Percentiles rank a stretch among this genome's conserved stretches.
Evolutionary conservation across 2,113 vertebrate genomes (phyloP).

Genomic region (Hydrochoerus hydrochaeris): DNA sequence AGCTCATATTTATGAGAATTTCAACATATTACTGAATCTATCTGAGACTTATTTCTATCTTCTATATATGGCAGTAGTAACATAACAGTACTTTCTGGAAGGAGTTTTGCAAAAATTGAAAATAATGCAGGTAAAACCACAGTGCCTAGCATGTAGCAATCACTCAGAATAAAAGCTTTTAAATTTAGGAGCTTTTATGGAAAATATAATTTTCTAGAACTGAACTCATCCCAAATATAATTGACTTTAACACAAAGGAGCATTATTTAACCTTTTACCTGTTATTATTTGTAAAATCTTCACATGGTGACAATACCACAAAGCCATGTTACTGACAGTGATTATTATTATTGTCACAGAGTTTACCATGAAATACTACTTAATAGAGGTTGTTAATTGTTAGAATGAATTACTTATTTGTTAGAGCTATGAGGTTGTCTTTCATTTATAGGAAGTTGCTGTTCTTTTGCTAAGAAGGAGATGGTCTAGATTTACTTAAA

Average conservation of each 20-base stretch:
- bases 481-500: neutral
- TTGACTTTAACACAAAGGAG: neutral
- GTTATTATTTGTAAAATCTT: neutral
- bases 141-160: neutral
- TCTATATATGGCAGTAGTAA: neutral
- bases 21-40: neutral
- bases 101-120: neutral
- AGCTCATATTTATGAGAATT: neutral
- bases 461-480: neutral
- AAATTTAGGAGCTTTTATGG: neutral
- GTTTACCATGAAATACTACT: neutral
- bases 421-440: neutral
- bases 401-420: neutral
- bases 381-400: neutral
- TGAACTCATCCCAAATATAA: neutral
- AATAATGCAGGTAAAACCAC: neutral
- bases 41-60: neutral
- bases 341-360: neutral
- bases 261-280: neutral
- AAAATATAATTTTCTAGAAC: neutral
- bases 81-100: neutral
- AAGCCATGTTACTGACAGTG: neutral
- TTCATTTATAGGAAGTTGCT: neutral
- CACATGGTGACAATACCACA: neutral
- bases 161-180: neutral